Conservation (phyloP, 2,888 invertebrate genomes). For the Phragmatobia fuliginosa region DNA sequence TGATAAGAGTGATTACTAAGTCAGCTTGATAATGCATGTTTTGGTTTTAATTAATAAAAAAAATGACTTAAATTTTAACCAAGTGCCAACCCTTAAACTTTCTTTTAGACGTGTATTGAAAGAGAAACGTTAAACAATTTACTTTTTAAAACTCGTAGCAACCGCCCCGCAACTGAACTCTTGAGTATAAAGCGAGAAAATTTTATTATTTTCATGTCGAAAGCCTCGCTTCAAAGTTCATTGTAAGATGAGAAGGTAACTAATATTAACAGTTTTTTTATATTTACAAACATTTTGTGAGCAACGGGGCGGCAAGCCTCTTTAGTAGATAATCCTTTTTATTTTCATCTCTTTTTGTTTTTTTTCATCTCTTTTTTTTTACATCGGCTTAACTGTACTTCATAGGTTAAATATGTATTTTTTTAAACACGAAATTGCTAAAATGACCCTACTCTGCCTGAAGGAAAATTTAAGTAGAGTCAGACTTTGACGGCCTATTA, state of each 20-base stretch:
- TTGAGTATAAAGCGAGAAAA: conserved; percentile 42
- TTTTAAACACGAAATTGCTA: too few species aligned
- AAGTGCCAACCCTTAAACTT: conserved; percentile 40
- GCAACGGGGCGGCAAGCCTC: conserved; percentile 26
- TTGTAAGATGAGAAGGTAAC: conserved; percentile 47
- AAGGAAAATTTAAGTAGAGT: too few species aligned
- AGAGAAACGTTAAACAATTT: conserved; percentile 56
- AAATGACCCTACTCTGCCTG: too few species aligned
- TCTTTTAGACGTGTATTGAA: conserved; percentile 46
- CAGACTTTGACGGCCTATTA: too few species aligned
- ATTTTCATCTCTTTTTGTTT: conserved; percentile 6
- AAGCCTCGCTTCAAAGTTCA: conserved; percentile 36
- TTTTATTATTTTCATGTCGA: conserved; percentile 52
- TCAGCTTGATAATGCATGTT: background rate
- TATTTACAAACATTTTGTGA: conserved; percentile 23
- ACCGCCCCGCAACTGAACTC: conserved; percentile 22
- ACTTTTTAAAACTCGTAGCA: conserved; percentile 49
- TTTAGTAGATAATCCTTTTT: conserved; percentile 13
- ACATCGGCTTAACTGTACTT: too few species aligned
- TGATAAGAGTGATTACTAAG: background rate
- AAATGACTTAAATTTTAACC: background rate
- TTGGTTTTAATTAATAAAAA: background rate
- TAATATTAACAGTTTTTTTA: conserved; percentile 44
- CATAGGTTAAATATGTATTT: too few species aligned
- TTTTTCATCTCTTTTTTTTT: conserved; percentile 6